Base-by-base conservation (phyloP, 2,113 vertebrate species). In the Calyptommatus sinebrachiatus region DNA sequence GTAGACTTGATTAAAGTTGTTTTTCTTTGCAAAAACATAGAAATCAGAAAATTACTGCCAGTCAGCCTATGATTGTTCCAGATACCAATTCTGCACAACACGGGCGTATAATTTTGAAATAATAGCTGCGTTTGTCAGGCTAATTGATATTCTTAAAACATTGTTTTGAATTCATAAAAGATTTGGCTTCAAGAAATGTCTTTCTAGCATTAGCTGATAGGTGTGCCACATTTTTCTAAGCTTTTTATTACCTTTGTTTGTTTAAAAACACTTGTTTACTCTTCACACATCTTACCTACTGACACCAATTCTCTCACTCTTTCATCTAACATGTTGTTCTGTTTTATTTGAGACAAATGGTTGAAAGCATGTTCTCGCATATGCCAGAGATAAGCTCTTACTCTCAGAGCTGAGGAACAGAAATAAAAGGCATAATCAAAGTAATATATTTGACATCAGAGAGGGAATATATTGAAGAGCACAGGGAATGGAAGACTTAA, bases 311-410 rank as follows among this genome's bases (percentile, higher is more conserved):
- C 77, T 77, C 73, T 85, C 57, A 76, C 76, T 87, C 83, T 87
- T 29, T 78, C 79, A 86, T 71, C 84, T 88, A 88, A 65, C 22
- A 31, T 29, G 14, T 81, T 76, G 81, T 82, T 91, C 87, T 90
- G 86, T 65, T 92, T 87, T 73, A 90, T 91, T 86, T 91, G 86
- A 90, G 84, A 70, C 45, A 71, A 80, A 75, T 79, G 75, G 77
- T 77, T 91, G 86, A 79, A 91, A 87, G 76, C 0, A 0, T 6
- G 63, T 88, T 73, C 69, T 63, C 86, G 73, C 62, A 86, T 2
- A 7, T 77, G 74, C 62, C 67, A 81, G 81, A 84, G 81, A 85
- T 77, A 41, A 73, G 66, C 79, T 87, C 87, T 80, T 88, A 78
- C 82, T 88, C 74, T 84, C 71, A 71, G 46, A 70, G 66, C 79